phyloP scores from a whole-genome alignment of 2,888 invertebrate species.

The Eudemis profundana region DNA sequence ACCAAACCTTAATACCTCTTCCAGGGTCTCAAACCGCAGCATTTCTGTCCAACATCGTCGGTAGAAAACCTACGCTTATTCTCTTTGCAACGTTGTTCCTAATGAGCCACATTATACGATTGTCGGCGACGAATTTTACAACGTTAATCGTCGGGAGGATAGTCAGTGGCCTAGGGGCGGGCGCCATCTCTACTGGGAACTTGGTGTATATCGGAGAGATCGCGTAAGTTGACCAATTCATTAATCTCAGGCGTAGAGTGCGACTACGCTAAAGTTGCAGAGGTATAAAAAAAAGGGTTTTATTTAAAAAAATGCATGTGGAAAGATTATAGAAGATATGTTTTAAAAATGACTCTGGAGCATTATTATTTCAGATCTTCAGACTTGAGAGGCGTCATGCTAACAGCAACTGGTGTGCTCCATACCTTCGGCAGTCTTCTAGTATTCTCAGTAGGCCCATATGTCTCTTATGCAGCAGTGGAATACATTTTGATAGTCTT shows the following conservation, averaged over 20 bases:
- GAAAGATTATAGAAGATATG: no score
- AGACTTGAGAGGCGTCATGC: slow-evolving; percentile 17
- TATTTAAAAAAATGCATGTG: no score
- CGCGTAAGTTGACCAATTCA: slow-evolving; percentile 8
- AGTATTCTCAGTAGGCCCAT: slow-evolving; percentile 19
- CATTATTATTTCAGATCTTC: slow-evolving; percentile 15
- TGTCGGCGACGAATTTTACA: neutral
- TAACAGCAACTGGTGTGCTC: slow-evolving; percentile 21
- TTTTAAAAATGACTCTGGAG: no score
- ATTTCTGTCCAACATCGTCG: neutral
- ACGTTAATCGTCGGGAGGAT: neutral
- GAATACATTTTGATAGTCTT: slow-evolving; percentile 10
- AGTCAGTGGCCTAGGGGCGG: neutral
- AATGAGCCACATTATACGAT: neutral
- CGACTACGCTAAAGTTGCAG: no score
- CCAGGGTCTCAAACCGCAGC: neutral
- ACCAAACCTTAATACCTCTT: neutral
- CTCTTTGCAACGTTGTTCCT: neutral
- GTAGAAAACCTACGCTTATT: neutral
- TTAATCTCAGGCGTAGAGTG: no score
- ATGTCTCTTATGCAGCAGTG: slow-evolving; percentile 15
- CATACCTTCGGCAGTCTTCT: slow-evolving; percentile 22
- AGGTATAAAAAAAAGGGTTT: no score
- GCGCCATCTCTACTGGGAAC: neutral
- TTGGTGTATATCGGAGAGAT: slow-evolving; percentile 17